A percentile compares a stretch with the other conserved stretches of the same genome.
phyloP scores from a whole-genome alignment of 2,113 vertebrate species.

The Guaruba guarouba region DNA sequence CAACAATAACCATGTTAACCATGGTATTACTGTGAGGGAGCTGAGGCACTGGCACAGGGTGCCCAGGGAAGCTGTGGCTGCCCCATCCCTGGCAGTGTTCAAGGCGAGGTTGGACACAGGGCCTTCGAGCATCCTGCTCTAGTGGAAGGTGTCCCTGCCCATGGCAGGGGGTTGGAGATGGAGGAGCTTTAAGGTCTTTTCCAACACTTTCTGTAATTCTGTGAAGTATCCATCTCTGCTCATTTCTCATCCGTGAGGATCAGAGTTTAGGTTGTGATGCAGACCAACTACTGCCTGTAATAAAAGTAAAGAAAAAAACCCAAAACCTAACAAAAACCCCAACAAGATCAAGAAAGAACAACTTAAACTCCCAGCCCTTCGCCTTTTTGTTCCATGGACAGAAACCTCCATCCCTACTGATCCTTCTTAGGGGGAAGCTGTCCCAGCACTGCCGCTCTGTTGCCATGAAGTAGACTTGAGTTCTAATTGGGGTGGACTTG shows the following conservation, averaged over 20 bases:
- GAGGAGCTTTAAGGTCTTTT: background rate
- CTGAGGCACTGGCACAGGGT: background rate
- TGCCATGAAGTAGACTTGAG: background rate
- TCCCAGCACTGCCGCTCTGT: rapidly evolving
- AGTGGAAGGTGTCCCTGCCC: background rate
- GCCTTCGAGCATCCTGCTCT: background rate
- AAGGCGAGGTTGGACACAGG: background rate
- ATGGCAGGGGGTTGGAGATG: background rate
- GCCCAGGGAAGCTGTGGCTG: background rate
- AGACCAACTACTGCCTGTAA: too few species aligned
- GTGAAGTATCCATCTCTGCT: background rate
- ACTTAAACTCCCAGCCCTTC: background rate
- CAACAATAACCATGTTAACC: rapidly evolving
- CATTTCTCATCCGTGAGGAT: background rate
- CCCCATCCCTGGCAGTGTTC: background rate
- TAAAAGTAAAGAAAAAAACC: background rate
- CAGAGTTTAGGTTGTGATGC: background rate
- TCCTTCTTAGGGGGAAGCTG: rapidly evolving
- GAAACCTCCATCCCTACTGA: background rate
- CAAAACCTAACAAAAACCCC: background rate
- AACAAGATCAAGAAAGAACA: background rate
- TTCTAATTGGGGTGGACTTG: background rate
- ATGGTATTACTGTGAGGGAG: background rate
- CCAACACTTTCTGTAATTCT: background rate
- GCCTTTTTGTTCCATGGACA: background rate